Evolutionary conservation across 1,140 invertebrate species (phyloP).

Genomic region (Polypedilum pembai): DNA sequence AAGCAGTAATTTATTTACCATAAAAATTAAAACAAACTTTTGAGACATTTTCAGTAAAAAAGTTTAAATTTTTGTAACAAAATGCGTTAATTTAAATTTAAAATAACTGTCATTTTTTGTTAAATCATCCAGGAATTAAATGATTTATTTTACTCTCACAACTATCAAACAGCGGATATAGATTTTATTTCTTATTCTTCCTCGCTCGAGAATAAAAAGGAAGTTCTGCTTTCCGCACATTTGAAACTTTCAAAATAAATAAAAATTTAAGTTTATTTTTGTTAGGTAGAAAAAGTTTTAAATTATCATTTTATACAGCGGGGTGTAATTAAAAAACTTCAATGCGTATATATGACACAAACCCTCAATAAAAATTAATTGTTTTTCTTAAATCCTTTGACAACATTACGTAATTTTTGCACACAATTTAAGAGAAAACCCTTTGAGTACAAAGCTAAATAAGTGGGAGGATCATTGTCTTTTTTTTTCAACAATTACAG

Average conservation of each 20-base stretch:
- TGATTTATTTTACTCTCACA: no score
- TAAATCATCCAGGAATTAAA: no score
- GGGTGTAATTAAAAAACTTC: neutral
- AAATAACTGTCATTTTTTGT: no score
- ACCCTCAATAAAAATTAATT: constrained; percentile 7
- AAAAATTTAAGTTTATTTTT: neutral
- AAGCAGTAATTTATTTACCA: no score
- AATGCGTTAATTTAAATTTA: no score
- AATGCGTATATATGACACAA: neutral
- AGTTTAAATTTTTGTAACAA: no score
- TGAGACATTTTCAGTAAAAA: no score
- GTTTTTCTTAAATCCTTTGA: neutral
- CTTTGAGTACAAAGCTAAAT: neutral
- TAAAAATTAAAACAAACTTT: no score
- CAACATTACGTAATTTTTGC: neutral
- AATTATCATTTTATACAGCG: neutral
- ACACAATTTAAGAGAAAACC: neutral
- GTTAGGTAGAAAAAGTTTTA: neutral
- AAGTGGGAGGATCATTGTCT: neutral
- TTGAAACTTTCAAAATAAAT: neutral
- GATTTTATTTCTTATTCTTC: neutral
- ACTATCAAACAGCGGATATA: neutral
- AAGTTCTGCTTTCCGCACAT: constrained; percentile 4
- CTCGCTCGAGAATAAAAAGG: neutral
- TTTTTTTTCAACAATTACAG: neutral